Evolutionary conservation across 2,113 vertebrate species (phyloP).

Genomic region (Nothoprocta pentlandii): DNA sequence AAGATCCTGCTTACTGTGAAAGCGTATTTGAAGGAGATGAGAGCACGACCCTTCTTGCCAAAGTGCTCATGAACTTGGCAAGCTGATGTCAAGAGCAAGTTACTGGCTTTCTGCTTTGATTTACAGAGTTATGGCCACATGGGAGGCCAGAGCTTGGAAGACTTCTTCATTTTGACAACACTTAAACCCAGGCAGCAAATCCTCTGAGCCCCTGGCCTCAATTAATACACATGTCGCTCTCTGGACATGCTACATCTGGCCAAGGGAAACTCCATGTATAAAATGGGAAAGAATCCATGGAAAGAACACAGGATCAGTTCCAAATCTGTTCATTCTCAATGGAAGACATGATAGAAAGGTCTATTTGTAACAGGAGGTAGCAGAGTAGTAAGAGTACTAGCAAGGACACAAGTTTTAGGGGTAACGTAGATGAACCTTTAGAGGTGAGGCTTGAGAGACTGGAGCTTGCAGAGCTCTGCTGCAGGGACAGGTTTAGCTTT

Average conservation of each 20-base stretch:
- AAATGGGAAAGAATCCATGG: not conserved
- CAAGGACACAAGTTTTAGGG: not conserved
- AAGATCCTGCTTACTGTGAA: too few relatives aligned
- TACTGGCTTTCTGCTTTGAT: rapidly evolving
- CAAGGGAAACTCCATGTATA: not conserved
- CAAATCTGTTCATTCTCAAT: not conserved
- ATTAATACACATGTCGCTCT: not conserved
- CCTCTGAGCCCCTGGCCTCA: not conserved
- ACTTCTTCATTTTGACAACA: not conserved
- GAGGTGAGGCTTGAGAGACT: not conserved
- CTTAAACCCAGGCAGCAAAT: not conserved
- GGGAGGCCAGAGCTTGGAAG: not conserved
- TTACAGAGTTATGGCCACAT: not conserved
- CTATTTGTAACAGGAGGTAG: not conserved
- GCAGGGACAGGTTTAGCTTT: not conserved
- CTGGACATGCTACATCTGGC: not conserved
- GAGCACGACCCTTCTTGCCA: not conserved
- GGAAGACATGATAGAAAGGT: not conserved
- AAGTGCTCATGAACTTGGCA: not conserved
- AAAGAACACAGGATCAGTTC: rapidly evolving
- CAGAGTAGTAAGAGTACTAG: not conserved
- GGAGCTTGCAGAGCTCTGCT: not conserved
- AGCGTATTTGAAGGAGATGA: not conserved
- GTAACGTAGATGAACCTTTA: not conserved
- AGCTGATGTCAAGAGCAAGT: not conserved